phyloP scores from a whole-genome alignment of 2,797 vertebrate genomes.

The Gymnothorax reevesii region DNA sequence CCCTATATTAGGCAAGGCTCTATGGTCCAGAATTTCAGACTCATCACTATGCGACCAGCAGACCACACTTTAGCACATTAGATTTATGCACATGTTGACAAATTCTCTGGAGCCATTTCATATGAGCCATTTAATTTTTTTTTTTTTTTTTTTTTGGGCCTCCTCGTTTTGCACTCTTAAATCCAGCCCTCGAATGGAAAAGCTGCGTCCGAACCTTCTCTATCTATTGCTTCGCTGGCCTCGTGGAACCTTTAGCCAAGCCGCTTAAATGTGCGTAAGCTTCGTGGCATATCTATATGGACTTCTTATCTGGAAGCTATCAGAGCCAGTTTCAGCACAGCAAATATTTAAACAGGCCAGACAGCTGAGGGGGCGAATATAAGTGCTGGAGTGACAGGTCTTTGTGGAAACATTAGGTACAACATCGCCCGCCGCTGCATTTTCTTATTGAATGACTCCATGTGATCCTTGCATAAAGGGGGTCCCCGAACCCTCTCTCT shows the following conservation, averaged over 20 bases:
- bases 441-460: conserved; percentile 75
- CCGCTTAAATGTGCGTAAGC: conserved; percentile 67
- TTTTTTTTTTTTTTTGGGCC: conserved; percentile 45
- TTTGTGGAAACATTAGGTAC: conserved; percentile 67
- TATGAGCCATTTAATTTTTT: conserved; percentile 71
- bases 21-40: background rate
- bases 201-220: conserved; percentile 59
- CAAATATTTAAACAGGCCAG: conserved; percentile 81
- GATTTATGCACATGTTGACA: background rate
- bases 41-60: background rate
- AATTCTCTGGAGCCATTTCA: conserved; percentile 53
- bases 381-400: conserved; percentile 39
- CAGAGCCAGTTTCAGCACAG: conserved; percentile 73
- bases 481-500: conserved; percentile 78
- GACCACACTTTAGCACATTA: background rate
- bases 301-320: conserved; percentile 74
- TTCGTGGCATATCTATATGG: conserved; percentile 74
- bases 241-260: conserved; percentile 70
- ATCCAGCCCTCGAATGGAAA: conserved; percentile 73
- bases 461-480: conserved; percentile 78
- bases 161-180: conserved; percentile 59
- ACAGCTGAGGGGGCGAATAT: conserved; percentile 47
- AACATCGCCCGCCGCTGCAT: conserved; percentile 65
- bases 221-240: conserved; percentile 70
- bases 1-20: background rate